Percentiles rank a stretch among this genome's conserved stretches.
phyloP scores from a whole-genome alignment of 2,113 vertebrate species.

The Gnathonemus longibarbis region DNA sequence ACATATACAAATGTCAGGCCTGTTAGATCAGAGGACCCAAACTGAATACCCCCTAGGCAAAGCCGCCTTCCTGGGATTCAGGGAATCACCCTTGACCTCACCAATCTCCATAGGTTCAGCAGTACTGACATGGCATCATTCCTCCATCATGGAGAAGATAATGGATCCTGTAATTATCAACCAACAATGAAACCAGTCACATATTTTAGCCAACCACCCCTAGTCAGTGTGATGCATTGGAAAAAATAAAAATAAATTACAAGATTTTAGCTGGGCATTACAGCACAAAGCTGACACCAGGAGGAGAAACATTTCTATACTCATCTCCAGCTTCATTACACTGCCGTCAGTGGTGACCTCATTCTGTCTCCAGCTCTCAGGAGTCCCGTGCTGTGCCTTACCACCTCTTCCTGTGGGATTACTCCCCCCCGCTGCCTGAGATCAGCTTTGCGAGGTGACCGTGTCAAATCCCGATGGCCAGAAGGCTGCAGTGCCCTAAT shows the following conservation, averaged over 20 bases:
- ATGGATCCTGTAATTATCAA: neutral
- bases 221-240: neutral
- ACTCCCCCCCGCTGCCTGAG: neutral
- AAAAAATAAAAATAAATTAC: neutral
- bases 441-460: neutral
- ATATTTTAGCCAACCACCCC: neutral
- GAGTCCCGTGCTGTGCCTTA: neutral
- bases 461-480: neutral
- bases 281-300: neutral
- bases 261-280: neutral
- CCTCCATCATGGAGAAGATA: neutral
- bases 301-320: neutral
- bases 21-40: neutral
- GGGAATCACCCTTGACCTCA: neutral
- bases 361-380: slow-evolving; percentile 16
- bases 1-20: neutral
- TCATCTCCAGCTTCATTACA: neutral
- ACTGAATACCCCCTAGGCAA: neutral
- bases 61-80: neutral
- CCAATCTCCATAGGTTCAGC: neutral
- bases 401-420: neutral
- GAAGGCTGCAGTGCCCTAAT: neutral
- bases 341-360: slow-evolving; percentile 8
- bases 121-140: neutral
- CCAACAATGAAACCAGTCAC: neutral